Conservation (phyloP, 1,140 invertebrate species). For the Scaptomyza montana region DNA sequence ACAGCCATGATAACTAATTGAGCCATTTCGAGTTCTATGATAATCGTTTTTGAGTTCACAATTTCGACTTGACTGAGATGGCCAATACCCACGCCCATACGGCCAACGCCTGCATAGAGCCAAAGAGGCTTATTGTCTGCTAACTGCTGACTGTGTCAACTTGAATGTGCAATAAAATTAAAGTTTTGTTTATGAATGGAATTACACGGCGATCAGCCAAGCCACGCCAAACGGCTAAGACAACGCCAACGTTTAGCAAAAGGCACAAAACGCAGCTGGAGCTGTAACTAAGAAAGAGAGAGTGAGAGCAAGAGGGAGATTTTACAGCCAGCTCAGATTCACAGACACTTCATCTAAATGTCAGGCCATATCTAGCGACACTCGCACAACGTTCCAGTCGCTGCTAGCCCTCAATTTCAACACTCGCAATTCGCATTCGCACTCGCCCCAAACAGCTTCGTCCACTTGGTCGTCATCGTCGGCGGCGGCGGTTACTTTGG, state of each 20-base stretch:
- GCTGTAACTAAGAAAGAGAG: constrained; percentile 8
- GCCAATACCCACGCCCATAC: constrained; percentile 17
- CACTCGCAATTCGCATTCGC: constrained; percentile 68
- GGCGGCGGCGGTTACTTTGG: constrained; percentile 66
- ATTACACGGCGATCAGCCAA: constrained; percentile 63
- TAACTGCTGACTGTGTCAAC: constrained; percentile 60
- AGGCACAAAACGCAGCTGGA: constrained; percentile 65
- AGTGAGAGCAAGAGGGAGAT: constrained; percentile 10
- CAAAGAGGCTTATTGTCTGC: constrained; percentile 21
- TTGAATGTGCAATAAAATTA: constrained; percentile 72
- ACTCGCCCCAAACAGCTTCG: constrained; percentile 1
- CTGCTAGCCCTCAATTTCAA: constrained; percentile 58
- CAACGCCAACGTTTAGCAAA: constrained; percentile 21
- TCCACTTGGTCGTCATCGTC: constrained; percentile 27
- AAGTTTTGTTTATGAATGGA: constrained; percentile 83
- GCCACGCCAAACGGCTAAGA: constrained; percentile 37
- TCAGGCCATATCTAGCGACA: constrained; percentile 82
- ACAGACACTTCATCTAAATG: constrained; percentile 83
- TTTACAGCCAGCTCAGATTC: constrained; percentile 65
- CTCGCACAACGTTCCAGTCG: constrained; percentile 48
- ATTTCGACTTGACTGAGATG: constrained; percentile 5
- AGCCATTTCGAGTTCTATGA: constrained; percentile 73
- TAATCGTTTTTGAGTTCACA: constrained; percentile 70
- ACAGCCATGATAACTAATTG: constrained; percentile 73
- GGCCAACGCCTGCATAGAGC: constrained; percentile 57